Evolutionary conservation across 2,888 invertebrate species (phyloP), one percentile per base, ranked within the genome.

Genomic region (Suillia variegata): DNA sequence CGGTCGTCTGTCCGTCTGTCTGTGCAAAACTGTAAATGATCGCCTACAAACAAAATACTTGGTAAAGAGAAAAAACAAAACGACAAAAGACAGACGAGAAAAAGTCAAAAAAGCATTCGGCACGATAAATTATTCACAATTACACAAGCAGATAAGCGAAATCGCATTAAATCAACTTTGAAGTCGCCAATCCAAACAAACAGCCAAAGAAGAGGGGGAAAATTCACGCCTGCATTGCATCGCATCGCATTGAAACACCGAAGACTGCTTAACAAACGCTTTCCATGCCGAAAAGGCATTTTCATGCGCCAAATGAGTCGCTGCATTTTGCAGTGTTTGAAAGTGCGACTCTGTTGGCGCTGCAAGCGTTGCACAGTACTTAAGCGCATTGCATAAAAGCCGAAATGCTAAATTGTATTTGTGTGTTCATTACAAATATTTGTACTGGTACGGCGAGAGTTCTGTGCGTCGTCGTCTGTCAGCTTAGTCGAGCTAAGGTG

Each of bases 101-200:
- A 24, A 38, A n/a, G 42, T 51, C 24, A 54, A 13, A n/a, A n/a
- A n/a, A n/a, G n/a, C n/a, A 38, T 59, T 33, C 18, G 34, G 34
- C 33, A 60, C 52, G 52, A 61, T 61, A 61, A 61, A 61, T 61
- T 61, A 61, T 52, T 55, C 55, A 55, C 61, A 58, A 58, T 61
- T 61, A 58, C 61, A 61, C 47, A 15, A 58, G 52, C 52, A 61
- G 61, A 58, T 61, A 61, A 61, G 52, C 58, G 61, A 61, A 58
- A 48, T 58, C 61, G 58, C 61, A 61, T 61, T 61, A 61, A 61
- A 61, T 61, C 58, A 58, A 55, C 47, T 58, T 55, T 58, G 58
- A 58, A 58, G 58, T 61, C 42, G 24, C 10, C 38, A 24, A 24
- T 8, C 24, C 21, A 47, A 13, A 18, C 18, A 22, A 38, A 10